phyloP scores from a whole-genome alignment of 1,140 invertebrate species.

The Cherax quadricarinatus region DNA sequence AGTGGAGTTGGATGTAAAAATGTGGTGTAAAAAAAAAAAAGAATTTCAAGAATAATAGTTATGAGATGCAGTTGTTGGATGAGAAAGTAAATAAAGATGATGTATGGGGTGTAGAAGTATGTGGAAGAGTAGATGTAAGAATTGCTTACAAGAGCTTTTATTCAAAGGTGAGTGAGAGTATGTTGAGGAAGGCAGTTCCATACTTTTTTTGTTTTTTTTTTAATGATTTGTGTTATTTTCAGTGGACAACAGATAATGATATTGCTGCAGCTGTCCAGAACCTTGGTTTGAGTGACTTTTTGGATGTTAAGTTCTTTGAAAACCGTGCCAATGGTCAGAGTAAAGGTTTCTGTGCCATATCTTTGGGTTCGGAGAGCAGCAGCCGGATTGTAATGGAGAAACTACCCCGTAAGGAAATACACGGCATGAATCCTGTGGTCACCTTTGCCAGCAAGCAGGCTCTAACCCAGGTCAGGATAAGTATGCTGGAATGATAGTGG shows the following conservation, averaged over 20 bases:
- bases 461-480: conserved; percentile 79
- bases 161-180: neutral
- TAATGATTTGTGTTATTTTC: conserved; percentile 76
- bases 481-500: neutral
- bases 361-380: conserved; percentile 93
- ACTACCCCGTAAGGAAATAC: conserved; percentile 94
- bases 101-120: neutral
- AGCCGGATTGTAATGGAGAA: conserved; percentile 93
- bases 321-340: conserved; percentile 99
- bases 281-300: conserved; percentile 93
- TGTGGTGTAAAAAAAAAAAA: neutral
- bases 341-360: conserved; percentile 97
- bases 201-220: neutral
- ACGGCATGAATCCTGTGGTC: conserved; percentile 95
- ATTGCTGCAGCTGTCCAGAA: conserved; percentile 90
- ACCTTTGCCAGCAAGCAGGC: conserved; percentile 97
- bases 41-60: neutral
- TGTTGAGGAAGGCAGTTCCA: neutral
- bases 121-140: neutral
- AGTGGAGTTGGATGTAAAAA: no score
- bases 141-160: neutral
- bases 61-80: neutral
- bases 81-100: neutral
- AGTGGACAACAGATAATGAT: conserved; percentile 99
- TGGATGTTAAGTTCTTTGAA: conserved; percentile 99